phyloP scores from a whole-genome alignment of 2,888 invertebrate species.

The Coronaproctus castanopsis region DNA sequence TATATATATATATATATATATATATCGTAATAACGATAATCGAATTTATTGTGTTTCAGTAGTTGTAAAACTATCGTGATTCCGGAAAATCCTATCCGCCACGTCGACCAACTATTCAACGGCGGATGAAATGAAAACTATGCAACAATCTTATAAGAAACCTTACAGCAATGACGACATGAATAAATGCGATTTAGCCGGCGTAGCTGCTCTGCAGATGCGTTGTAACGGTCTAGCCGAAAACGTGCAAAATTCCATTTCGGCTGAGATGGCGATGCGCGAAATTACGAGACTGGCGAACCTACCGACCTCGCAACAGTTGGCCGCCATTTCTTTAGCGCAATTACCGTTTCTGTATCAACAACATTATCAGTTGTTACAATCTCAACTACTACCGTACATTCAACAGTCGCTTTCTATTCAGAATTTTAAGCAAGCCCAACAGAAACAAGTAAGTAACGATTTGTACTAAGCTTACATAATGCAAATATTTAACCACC shows the following conservation, averaged over 20 bases:
- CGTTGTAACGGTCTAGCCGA: background rate
- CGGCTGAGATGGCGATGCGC: slow-evolving; percentile 1
- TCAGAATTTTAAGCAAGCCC: slow-evolving; percentile 5
- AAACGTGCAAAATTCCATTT: background rate
- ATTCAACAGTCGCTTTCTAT: slow-evolving; percentile 12
- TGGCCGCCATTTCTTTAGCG: slow-evolving; percentile 7
- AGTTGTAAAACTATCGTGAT: no score
- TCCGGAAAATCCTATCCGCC: no score
- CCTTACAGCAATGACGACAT: background rate
- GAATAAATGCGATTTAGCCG: background rate
- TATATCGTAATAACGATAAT: no score
- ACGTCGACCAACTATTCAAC: no score
- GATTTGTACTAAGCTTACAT: no score
- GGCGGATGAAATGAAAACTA: background rate
- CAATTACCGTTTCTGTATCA: slow-evolving; percentile 16
- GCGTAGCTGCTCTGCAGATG: background rate
- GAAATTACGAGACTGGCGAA: slow-evolving; percentile 5
- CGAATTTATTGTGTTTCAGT: no score
- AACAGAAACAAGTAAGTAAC: no score
- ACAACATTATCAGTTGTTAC: slow-evolving; percentile 15
- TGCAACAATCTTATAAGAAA: background rate
- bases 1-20: no score
- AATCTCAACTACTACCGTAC: slow-evolving; percentile 11
- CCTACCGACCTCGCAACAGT: slow-evolving; percentile 7
- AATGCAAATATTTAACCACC: no score